A percentile compares a stretch with the other conserved stretches of the same genome.
Evolutionary conservation across 1,140 invertebrate species (phyloP).

Genomic region (Archegozetes longisetosus): DNA sequence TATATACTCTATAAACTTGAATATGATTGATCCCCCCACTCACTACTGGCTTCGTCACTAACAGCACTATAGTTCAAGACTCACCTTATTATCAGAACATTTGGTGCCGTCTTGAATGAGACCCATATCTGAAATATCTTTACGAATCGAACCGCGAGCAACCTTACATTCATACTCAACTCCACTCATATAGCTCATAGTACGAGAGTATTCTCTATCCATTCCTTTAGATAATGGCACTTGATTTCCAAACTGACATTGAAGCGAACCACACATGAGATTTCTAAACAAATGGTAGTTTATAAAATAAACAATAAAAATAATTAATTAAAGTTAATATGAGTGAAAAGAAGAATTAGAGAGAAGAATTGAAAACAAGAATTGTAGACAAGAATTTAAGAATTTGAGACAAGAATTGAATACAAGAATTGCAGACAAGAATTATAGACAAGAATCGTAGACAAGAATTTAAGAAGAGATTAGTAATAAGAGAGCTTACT

Average conservation of each 20-base stretch:
- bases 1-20: too few species aligned
- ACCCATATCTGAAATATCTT: conserved; percentile 49
- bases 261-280: conserved; percentile 69
- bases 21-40: too few species aligned
- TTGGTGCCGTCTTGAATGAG: conserved; percentile 73
- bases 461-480: neutral
- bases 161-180: conserved; percentile 81
- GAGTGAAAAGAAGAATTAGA: too few species aligned
- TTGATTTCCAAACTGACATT: conserved; percentile 66
- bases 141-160: conserved; percentile 45
- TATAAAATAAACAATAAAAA: conserved; percentile 5
- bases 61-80: too few species aligned
- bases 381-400: too few species aligned
- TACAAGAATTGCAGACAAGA: neutral
- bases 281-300: conserved; percentile 43
- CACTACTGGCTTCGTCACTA: too few species aligned
- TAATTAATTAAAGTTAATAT: conserved; percentile 2
- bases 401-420: neutral
- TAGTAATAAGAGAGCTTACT: conserved; percentile 43
- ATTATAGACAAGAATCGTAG: neutral
- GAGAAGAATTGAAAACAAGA: too few species aligned
- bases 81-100: conserved; percentile 68
- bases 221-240: conserved; percentile 47
- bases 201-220: conserved; percentile 62
- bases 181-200: conserved; percentile 67